These are phyloP conservation scores for Podabrus alpinus DNA, from an alignment of 2,888 invertebrate genomes.

Conservation along the genomic window DNA sequence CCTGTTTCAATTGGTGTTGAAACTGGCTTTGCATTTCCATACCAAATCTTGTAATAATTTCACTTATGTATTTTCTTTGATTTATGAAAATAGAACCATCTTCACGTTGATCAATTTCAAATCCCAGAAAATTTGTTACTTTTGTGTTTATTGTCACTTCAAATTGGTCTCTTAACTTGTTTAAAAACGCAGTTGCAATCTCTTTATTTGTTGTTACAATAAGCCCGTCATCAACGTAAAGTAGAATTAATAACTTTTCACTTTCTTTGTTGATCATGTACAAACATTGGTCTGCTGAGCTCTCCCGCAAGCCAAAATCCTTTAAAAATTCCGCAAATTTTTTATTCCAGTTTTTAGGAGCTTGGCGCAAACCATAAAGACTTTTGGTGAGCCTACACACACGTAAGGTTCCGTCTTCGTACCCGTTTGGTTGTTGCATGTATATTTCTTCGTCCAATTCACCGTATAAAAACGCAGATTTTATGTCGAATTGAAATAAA, in stretches of 20 bases:
- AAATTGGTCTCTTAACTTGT: too few relatives aligned
- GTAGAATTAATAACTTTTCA: not conserved
- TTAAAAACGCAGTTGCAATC: not conserved
- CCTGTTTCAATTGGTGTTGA: not conserved
- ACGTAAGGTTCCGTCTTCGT: not conserved
- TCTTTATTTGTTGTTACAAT: not conserved
- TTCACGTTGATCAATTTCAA: not conserved
- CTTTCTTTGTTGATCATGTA: not conserved
- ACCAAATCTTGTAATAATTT: not conserved
- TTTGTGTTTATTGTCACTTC: not conserved
- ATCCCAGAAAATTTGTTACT: not conserved
- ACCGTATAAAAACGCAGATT: constrained; percentile 32
- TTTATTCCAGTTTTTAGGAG: not conserved
- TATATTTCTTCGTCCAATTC: constrained; percentile 26
- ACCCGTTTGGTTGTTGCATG: constrained; percentile 31
- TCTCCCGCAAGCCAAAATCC: not conserved
- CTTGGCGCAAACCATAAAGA: not conserved
- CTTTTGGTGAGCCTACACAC: not conserved
- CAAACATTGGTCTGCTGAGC: not conserved
- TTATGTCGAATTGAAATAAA: constrained; percentile 28
- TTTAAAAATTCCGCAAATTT: not conserved
- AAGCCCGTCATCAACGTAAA: not conserved
- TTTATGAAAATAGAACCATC: not conserved
- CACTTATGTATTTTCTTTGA: not conserved
- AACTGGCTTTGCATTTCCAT: not conserved